A percentile compares a stretch with the other conserved stretches of the same genome.
Evolutionary conservation across 2,113 vertebrate species (phyloP).

Genomic region (Arenaria interpres): DNA sequence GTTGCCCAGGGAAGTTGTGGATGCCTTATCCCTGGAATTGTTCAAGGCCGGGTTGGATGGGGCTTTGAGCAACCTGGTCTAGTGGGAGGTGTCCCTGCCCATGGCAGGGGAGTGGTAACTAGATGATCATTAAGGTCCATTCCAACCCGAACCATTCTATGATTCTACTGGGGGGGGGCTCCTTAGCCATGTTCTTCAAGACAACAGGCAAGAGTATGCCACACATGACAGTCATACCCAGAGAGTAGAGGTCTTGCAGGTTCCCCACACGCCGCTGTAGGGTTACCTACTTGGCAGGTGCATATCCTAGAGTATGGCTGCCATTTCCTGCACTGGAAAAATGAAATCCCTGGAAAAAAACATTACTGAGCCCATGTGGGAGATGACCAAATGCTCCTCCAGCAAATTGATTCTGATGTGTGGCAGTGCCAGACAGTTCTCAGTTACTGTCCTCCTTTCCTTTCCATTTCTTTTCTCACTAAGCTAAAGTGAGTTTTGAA

Average conservation of each 20-base stretch:
- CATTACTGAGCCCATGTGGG: not conserved
- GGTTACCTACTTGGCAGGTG: not conserved
- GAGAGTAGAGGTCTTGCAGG: too few species aligned
- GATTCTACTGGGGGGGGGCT: not conserved
- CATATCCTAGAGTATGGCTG: fast-evolving
- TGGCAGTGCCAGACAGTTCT: too few species aligned
- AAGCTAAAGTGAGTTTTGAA: not conserved
- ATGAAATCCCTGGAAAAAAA: not conserved
- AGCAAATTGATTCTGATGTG: fast-evolving
- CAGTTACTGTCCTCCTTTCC: not conserved
- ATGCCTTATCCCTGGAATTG: too few species aligned
- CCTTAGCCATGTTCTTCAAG: fast-evolving
- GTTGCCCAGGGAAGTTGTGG: too few species aligned
- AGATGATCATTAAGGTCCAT: too few species aligned
- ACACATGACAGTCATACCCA: fast-evolving
- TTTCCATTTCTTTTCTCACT: not conserved
- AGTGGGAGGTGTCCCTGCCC: too few species aligned
- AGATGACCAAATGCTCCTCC: not conserved
- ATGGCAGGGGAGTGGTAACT: too few species aligned
- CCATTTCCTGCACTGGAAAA: fast-evolving
- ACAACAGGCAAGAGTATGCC: not conserved
- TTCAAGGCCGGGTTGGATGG: too few species aligned
- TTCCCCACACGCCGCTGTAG: fast-evolving
- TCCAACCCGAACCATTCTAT: too few species aligned
- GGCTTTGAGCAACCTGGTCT: too few species aligned